Evolutionary conservation across 2,797 vertebrate genomes (phyloP), one percentile per base, ranked within the genome.

Genomic region (Paedocypris micromegethes): DNA sequence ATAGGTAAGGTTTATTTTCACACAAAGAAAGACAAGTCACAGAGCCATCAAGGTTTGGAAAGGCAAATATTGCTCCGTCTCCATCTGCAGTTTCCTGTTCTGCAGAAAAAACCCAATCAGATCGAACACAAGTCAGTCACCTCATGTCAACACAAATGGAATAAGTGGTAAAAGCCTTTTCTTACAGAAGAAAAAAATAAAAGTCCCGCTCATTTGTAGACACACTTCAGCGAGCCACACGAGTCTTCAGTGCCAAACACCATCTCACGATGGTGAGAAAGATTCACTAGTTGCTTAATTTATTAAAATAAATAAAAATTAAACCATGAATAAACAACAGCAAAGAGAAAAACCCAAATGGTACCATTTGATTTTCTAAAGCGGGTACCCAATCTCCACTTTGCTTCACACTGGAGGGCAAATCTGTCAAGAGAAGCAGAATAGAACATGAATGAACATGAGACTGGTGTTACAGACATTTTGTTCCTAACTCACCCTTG

Each of bases 221-320:
- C 9, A 6, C 68, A 62, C 51, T 57, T 40, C 8, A 49, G 9
- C 38, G 60, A 64, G 40, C 51, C 53, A 45, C 68, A 64, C 1
- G 37, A 44, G n/a, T 51, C 68, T 57, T 58, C 68, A 64, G 5
- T 44, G 41, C 46, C 49, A 64, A 49, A 46, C 68, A n/a, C n/a
- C n/a, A n/a, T n/a, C n/a, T n/a, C n/a, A 63, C 38, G 8, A 47
- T 53, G 3, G 6, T 48, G 9, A 68, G 6, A 44, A 47, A 69
- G 44, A 39, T 8, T 9, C 5, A 55, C 2, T 23, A 43, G 8
- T 47, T 57, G 6, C 23, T 8, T 54, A 41, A 6, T 46, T 52
- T 2, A 9, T 9, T 3, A 50, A 40, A 48, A 3, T 41, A 48
- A 42, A 3, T 46, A 23, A 3, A 64, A 8, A 5, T 68, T 66